Base-by-base conservation (phyloP, 2,888 invertebrate genomes). In the Lithophane ornitopus region DNA sequence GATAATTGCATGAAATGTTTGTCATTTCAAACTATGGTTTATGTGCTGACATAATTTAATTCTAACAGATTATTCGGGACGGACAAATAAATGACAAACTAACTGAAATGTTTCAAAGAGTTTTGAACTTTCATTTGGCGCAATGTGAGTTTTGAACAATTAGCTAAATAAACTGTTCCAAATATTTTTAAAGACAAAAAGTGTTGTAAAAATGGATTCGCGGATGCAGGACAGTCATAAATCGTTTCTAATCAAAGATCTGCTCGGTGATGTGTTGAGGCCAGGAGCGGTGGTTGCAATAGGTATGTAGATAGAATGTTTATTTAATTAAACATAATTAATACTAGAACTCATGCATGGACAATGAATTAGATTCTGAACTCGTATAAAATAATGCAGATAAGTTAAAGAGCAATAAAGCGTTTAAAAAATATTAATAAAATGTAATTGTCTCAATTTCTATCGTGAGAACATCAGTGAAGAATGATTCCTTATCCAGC, bases 181-280 rank as follows among this genome's bases (percentile, higher is more conserved):
- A 59, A 59, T 34, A 34, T 9, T 58, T 58, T 56, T 28, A n/a
- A 65, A 61, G 34, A 52, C 39, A 19, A 4, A 26, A 54, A 77
- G 73, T 77, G 62, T 22, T 62, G 44, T 28, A 52, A 58, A 52
- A 61, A 93, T 92, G 93, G 91, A 92, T 84, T 92, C 89, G 28
- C 95, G 90, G 75, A 95, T 96, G 97, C 97, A 97, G 95, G 97
- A 97, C 95, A 97, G 97, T 86, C 97, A 97, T 89, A 98, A 98
- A 92, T 98, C 98, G 16, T 98, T 98, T 94, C 95, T 98, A 81
- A 98, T 98, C 86, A 97, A 98, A 91, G 98, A 98, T 93, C 97
- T 98, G 65, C 97, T 98, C 71, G 98, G 98, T 22, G 98, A 98
- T 90, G 98, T 98, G 81, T 92, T 98, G 86, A 93, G 94, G 65